Base-by-base conservation (phyloP, 2,888 invertebrate genomes). In the Caenorhabditis drosophilae region DNA sequence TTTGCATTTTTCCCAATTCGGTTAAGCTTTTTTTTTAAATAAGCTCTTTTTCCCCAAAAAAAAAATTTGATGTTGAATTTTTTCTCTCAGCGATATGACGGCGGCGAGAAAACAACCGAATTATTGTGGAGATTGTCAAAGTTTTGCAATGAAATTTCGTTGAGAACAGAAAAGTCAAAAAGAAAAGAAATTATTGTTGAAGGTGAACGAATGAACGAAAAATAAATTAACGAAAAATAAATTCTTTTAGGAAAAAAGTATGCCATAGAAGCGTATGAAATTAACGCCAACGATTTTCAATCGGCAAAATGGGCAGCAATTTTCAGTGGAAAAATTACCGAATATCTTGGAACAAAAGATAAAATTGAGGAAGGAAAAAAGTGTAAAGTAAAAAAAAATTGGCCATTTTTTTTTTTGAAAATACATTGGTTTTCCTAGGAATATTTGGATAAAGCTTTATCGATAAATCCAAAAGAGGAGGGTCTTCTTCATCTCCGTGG, bases 311-410 rank as follows among this genome's bases (percentile, higher is more conserved):
- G 80, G 80, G 75, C 76, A 1, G 82, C 82, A 7, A 70, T 80
- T 23, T 58, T 75, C 38, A 70, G 73, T 16, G 82, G 82, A 27
- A 59, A 70, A 25, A 23, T 67, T 20, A 76, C 80, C 41, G 80
- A 80, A 57, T 73, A 58, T 40, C 47, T 76, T 18, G 80, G 78
- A 20, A 81, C 78, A 11, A 82, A 82, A 60, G 82, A 82, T 53
- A 73, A 73, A 44, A 82, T 82, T 54, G 73, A 80, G 50, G 70
- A 75, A 60, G 82, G 80, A 27, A 77, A 71, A 47, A 61, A 71
- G 25, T 81, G 82, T 72, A 81, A n/a, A n/a, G n/a, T n/a, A n/a
- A n/a, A n/a, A n/a, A n/a, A n/a, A n/a, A n/a, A n/a, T n/a, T n/a
- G n/a, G n/a, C n/a, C n/a, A n/a, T n/a, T n/a, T n/a, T n/a, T n/a